phyloP scores from a whole-genome alignment of 2,888 invertebrate genomes.

The Escarpia spicata region DNA sequence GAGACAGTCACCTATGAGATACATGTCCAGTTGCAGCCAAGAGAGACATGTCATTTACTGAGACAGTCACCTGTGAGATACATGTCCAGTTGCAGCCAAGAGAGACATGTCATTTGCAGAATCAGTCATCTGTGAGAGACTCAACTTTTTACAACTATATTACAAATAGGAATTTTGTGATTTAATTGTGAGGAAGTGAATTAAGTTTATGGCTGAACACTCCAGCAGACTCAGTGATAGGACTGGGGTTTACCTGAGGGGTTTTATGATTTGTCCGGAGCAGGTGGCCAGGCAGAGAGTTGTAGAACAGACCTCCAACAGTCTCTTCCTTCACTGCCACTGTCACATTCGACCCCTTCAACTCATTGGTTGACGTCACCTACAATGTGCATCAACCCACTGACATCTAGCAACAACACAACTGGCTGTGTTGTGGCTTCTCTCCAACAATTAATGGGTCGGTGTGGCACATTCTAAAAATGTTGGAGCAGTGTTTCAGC shows the following conservation, averaged over 20 bases:
- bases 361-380: not conserved
- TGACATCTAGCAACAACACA: not conserved
- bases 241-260: conserved; percentile 47
- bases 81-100: too few species aligned
- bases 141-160: not conserved
- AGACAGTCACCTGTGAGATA: too few species aligned
- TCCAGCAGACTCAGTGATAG: not conserved
- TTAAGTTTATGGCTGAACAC: not conserved
- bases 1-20: not conserved
- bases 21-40: not conserved
- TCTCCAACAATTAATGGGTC: not conserved
- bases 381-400: not conserved
- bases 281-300: conserved; percentile 54
- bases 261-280: conserved; percentile 44
- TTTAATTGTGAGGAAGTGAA: not conserved
- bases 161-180: not conserved
- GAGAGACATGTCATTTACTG: too few species aligned
- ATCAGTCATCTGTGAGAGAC: too few species aligned
- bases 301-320: conserved; percentile 49
- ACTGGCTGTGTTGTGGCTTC: not conserved
- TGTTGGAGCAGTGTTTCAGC: not conserved
- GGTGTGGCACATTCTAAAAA: not conserved
- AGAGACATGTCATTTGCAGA: too few species aligned
- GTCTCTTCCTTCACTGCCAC: conserved; percentile 12
- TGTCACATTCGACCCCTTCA: not conserved